Percentiles rank a stretch among this genome's conserved stretches.
Conservation (phyloP, 2,888 invertebrate genomes). For the Atherix ibis region DNA sequence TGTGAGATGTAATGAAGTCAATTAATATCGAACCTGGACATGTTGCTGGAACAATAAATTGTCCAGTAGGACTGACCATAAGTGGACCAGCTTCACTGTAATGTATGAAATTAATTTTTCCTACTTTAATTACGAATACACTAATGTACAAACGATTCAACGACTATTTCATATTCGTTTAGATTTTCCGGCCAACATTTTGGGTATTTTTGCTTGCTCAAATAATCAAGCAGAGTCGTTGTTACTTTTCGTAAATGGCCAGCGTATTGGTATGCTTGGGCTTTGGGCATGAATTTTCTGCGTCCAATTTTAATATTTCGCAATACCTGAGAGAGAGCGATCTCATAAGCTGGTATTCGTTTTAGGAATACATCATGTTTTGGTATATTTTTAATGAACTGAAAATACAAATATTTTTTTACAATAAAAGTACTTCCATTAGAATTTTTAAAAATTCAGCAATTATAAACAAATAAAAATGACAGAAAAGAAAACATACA, state of each 20-base stretch:
- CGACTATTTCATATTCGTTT: conserved; percentile 63
- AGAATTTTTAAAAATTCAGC: neutral
- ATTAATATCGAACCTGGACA: conserved; percentile 77
- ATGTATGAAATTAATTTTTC: conserved; percentile 8
- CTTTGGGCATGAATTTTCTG: conserved; percentile 82
- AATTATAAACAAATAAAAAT: neutral
- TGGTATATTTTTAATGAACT: conserved; percentile 68
- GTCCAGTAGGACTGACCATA: conserved; percentile 86
- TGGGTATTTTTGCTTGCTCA: conserved; percentile 49
- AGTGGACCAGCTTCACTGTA: conserved; percentile 80
- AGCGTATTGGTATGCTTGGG: conserved; percentile 75
- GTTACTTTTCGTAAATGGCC: conserved; percentile 67
- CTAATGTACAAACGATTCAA: conserved; percentile 57
- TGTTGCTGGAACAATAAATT: conserved; percentile 82
- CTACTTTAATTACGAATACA: neutral
- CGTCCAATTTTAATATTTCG: conserved; percentile 69
- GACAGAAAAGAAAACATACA: conserved; percentile 32
- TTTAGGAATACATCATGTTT: conserved; percentile 56
- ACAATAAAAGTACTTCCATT: too few species aligned
- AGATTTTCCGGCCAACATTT: conserved; percentile 56
- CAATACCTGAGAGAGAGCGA: conserved; percentile 67
- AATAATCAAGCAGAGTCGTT: conserved; percentile 67
- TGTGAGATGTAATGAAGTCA: conserved; percentile 63
- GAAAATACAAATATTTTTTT: conserved; percentile 23
- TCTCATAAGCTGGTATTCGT: conserved; percentile 69